phyloP scores from a whole-genome alignment of 2,113 vertebrate species.

The Zosterops japonicus region DNA sequence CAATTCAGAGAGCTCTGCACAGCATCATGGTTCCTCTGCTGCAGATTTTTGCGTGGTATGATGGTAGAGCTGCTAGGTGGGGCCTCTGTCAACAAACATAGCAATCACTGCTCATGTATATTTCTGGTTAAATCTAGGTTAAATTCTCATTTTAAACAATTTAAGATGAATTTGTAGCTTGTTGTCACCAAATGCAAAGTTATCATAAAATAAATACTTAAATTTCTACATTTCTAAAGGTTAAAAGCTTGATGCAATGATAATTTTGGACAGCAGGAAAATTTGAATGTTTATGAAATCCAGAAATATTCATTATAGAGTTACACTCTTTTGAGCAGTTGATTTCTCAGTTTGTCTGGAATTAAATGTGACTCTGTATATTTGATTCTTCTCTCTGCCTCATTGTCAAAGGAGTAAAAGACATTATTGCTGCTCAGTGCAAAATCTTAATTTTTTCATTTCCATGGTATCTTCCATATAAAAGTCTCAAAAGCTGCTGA shows the following conservation, averaged over 20 bases:
- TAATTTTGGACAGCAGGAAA: neutral
- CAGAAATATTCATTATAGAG: neutral
- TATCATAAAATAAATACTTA: neutral
- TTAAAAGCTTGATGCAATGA: neutral
- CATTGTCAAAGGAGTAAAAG: neutral
- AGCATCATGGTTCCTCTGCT: neutral
- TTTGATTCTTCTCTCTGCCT: neutral
- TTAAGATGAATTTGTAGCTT: neutral
- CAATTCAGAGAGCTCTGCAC: neutral
- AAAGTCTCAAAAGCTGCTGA: neutral
- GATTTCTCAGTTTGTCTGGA: neutral
- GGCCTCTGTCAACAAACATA: neutral
- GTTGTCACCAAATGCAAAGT: neutral
- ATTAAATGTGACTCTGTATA: neutral
- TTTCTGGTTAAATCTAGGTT: slow-evolving; percentile 35
- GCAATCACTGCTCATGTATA: neutral
- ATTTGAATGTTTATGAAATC: neutral
- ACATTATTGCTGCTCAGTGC: neutral
- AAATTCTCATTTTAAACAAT: neutral
- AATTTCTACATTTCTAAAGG: neutral
- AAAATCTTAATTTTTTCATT: neutral
- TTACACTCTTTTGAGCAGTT: neutral
- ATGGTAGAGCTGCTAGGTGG: neutral
- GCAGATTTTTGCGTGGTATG: neutral
- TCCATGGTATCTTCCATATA: neutral